Evolutionary conservation across 2,113 vertebrate genomes (phyloP), one percentile per base, ranked within the genome.

Genomic region (Hepsetus odoe): DNA sequence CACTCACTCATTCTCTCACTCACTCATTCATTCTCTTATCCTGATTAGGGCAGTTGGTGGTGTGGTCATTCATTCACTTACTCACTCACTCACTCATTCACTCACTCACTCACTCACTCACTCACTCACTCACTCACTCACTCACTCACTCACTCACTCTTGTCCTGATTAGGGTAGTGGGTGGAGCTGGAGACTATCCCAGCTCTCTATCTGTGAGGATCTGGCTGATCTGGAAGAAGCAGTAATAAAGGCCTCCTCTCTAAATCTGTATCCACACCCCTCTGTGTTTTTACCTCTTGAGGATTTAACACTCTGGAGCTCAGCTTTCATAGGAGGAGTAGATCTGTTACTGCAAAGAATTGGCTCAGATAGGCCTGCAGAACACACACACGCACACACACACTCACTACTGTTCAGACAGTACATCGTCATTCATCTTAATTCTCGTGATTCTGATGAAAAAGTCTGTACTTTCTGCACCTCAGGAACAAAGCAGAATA

Each of bases 371-470:
- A 18, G 14, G 28, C 13, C 30, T 8, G 8, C 32, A 12, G 28
- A 55, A 38, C 14, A 38, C 20, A 11, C 61, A 55, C 64, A 68
- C 24, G 53, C 59, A 51, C 22, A 58, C 75, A 56, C 75, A 28
- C 30, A 56, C 64, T 69, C 67, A 62, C 35, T 16, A 13, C 26
- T 5, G 56, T 35, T 42, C 32, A 58, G 58, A 28, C 3, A 26
- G 22, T 18, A 62, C 14, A 30, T 13, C 46, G 14, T n/a, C 65
- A 80, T 35, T 80, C 72, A 2, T 26, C 38, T 28, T 82, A 72
- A 33, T 62, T 55, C 74, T 80, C 74, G 49, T 51, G 56, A 55
- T 64, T 16, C 6, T 55, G 69, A 38, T 20, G 30, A 38, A 53
- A 55, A 30, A 55, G 26, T 8, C 30, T 2, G 22, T 20, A 65